These are phyloP conservation scores for Trinorchestia longiramus DNA, from an alignment of 1,140 invertebrate species.

Conservation along the genomic window DNA sequence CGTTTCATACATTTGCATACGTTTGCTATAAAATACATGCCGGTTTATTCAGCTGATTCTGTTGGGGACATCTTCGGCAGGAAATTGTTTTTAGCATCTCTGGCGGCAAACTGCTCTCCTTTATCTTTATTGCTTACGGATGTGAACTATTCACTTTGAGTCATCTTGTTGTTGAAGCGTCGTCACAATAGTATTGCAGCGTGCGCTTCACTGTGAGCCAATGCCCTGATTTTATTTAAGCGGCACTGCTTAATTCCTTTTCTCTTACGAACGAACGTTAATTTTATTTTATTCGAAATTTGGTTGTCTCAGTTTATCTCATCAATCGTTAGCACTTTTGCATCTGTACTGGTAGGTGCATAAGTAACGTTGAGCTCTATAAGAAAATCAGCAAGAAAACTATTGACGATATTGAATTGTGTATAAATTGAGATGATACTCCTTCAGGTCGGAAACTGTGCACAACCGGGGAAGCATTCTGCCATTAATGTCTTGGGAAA, in stretches of 20 bases:
- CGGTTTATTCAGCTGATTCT: neutral
- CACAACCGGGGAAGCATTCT: no score
- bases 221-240: neutral
- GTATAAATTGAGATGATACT: no score
- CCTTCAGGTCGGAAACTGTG: no score
- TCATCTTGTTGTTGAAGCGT: neutral
- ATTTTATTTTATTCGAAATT: neutral
- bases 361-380: no score
- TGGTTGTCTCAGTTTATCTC: neutral
- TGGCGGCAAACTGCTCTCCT: no score
- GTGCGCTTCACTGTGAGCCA: neutral
- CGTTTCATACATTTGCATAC: neutral
- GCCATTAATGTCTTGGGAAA: no score
- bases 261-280: neutral
- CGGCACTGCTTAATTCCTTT: neutral
- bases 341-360: no score
- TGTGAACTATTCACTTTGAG: neutral
- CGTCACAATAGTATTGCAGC: neutral
- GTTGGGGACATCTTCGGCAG: neutral
- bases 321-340: neutral
- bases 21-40: neutral
- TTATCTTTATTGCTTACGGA: neutral
- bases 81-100: neutral
- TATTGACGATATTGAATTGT: no score
- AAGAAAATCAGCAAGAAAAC: no score